phyloP scores from a whole-genome alignment of 2,113 vertebrate genomes.

The Odobenus rosmarus region DNA sequence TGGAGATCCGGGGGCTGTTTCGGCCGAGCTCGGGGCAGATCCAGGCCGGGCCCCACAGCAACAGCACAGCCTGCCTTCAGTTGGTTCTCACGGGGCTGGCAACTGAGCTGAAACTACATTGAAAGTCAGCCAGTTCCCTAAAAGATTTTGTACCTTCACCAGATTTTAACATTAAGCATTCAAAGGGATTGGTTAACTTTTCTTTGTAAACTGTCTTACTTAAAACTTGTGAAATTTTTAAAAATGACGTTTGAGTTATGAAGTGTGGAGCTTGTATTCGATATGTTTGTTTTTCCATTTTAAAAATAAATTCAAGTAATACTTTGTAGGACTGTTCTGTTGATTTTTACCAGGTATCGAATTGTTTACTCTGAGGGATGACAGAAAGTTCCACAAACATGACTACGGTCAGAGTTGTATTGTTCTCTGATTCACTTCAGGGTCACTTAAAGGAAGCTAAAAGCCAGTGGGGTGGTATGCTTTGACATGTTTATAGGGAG shows the following conservation, averaged over 20 bases:
- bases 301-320: not conserved
- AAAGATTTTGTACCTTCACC: not conserved
- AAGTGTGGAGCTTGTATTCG: not conserved
- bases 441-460: constrained; percentile 54
- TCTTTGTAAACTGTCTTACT: not conserved
- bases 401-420: not conserved
- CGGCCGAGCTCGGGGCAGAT: no score
- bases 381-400: constrained; percentile 51
- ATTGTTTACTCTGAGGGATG: constrained; percentile 63
- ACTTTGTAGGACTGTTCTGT: not conserved
- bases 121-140: not conserved
- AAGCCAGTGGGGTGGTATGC: not conserved
- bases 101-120: not conserved
- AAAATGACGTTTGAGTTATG: not conserved
- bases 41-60: not conserved
- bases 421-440: not conserved
- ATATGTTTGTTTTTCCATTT: not conserved
- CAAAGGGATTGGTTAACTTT: not conserved
- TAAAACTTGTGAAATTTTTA: not conserved
- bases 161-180: not conserved
- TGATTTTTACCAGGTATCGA: constrained; percentile 73
- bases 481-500: not conserved
- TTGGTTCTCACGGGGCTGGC: not conserved
- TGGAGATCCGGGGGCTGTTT: not conserved
- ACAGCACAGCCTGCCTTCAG: not conserved